Base-by-base conservation (phyloP, 1,140 invertebrate species). In the Telenomus remus region DNA sequence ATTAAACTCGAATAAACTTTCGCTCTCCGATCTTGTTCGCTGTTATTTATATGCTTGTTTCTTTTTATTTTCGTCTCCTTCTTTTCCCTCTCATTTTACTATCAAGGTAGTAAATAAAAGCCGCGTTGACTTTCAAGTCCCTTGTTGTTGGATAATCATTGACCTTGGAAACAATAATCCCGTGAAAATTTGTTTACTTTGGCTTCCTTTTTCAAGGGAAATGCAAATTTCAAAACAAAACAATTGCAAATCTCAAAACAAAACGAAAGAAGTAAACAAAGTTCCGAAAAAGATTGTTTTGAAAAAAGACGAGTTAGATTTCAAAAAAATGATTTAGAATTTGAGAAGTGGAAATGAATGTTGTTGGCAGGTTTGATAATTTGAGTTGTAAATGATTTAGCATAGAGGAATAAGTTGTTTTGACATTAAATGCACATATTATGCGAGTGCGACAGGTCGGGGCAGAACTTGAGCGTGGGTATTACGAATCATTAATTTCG, bases 111-210 rank as follows among this genome's bases (percentile, higher is more conserved):
- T 27, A 27, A 71, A 15, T 19, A 46, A 56, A 9, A 39, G 37
- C 27, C 61, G 27, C 60, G 43, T 44, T 65, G 61, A 72, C 60
- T 72, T 72, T 72, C 53, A 72, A 54, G 69, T 60, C 43, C 43
- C 61, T 54, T 35, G 43, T 65, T 72, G 65, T 72, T 72, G 69
- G 69, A 65, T 65, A 72, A 72, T 72, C 61, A 13, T 43, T 64
- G 69, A 72, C 69, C 69, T 43, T 72, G 61, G 59, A 72, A 65
- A 72, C 54, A 48, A 72, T 72, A 72, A 65, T 64, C 55, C 33
- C 34, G 55, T 65, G 15, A 64, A 72, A 57, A 50, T 54, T 33
- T 56, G 50, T 34, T 51, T 46, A 13, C 27, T 11, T 8, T 46
- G 19, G 46, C 19, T 50, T 50, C 63, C 42, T 68, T 19, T 27